Base-by-base conservation (phyloP, 2,797 vertebrate genomes). In the Odontamblyopus rebecca region DNA sequence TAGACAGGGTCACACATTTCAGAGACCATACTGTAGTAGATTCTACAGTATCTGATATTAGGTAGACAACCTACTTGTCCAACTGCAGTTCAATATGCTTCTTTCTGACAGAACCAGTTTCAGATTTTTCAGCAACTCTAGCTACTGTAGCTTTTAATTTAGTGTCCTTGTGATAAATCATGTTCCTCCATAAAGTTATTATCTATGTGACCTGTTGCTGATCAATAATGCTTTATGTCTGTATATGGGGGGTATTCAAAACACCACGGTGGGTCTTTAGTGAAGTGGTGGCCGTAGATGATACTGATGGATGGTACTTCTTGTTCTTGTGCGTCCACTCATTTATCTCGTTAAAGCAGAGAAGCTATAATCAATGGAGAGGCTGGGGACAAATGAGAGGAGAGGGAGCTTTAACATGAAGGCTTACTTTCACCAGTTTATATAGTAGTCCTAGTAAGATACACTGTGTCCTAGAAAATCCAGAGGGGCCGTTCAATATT, bases 291-390 rank as follows among this genome's bases (percentile, higher is more conserved):
- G 74, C 56, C 63, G 69, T 79, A 78, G 80, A 86, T 82, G 85
- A 87, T 48, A 48, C 72, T 81, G 84, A 86, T 81, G 72, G 79
- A 86, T 86, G 63, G n/a, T 29, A 69, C 67, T 71, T 69, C 67
- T 50, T 50, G 61, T 76, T 68, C 63, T 50, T 73, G 66, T 62
- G 67, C 69, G 81, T 72, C 56, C 41, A 27, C 62, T 85, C 63
- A 11, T 89, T 89, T 80, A 81, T 89, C 80, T 86, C 62, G 72
- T 82, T 86, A 79, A 82, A 78, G 56, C 61, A 62, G 73, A 61
- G 66, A 68, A 81, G 67, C 2, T 53, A 73, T 81, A 88, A 89
- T 86, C 85, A 77, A 81, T 90, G 74, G 77, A 76, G 77, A 76
- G 71, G 48, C 64, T 72, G 27, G 68, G 44, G 61, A 79, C 56